Evolutionary conservation across 2,113 vertebrate species (phyloP), one percentile per base, ranked within the genome.

Genomic region (Tachycineta bicolor): DNA sequence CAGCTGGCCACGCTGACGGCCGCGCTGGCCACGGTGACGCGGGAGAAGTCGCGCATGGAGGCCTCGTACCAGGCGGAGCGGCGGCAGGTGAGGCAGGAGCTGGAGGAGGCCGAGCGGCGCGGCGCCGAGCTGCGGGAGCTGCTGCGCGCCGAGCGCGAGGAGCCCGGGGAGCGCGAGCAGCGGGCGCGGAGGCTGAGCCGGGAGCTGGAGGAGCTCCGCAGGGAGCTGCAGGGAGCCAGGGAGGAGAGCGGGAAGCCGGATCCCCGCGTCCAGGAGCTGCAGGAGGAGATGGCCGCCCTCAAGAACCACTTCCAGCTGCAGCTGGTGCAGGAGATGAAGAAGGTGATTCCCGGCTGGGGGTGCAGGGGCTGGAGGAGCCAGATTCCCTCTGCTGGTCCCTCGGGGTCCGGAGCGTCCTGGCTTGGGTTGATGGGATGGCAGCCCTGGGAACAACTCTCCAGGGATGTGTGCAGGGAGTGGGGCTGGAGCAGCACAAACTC

Each of bases 41-140:
- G 98, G 96, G 99, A 99, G 96, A 99, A 99, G 93, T 99, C 99
- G 8, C 98, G 99, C 39, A 99, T 99, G 99, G 99, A 99, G 89
- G 99, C 99, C 6, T 99, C 98, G 6, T 99, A 99, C 94, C 98
- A 98, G 97, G 99, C 98, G 0, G 99, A 99, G 97, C 99, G 98
- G 97, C 98, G 98, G 28, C 98, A 98, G 96, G 98, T 98, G 97
- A 99, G 98, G 95, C 99, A 98, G 96, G 99, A 99, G 33, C 91
- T 98, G 92, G 99, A 99, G 59, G 98, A 99, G 7, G 96, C n/a
- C n/a, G n/a, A n/a, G n/a, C n/a, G n/a, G n/a, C n/a, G n/a, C n/a
- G n/a, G n/a, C n/a, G 41, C 41, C 41, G 99, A 99, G 97, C 98
- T 99, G 14, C 99, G 99, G 98, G 98, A 96, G 67, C 97, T 99